Evolutionary conservation across 2,888 invertebrate genomes (phyloP).

Genomic region (Sinotaia quadrata): DNA sequence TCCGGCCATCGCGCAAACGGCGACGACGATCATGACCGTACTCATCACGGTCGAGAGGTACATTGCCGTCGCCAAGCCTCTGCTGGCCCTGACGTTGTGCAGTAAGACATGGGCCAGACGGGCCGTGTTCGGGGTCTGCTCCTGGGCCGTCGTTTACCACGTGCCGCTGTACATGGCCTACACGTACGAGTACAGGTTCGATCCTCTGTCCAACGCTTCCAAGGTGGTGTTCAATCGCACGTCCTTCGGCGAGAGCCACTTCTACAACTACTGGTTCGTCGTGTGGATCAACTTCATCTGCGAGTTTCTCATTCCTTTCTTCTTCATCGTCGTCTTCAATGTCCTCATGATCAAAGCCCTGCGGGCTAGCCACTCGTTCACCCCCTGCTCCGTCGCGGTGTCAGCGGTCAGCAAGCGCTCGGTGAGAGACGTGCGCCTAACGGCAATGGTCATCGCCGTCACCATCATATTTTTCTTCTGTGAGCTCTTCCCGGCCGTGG

Average conservation of each 20-base stretch:
- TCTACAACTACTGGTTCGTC: conserved; percentile 36
- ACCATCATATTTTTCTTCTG: conserved; percentile 42
- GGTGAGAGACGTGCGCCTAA: conserved; percentile 29
- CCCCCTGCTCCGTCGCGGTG: background rate
- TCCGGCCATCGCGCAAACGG: conserved; percentile 35
- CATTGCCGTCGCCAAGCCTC: conserved; percentile 37
- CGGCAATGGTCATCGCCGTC: conserved; percentile 39
- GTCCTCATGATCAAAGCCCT: conserved; percentile 28
- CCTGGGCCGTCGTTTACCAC: conserved; percentile 33
- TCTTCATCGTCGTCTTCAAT: conserved; percentile 34
- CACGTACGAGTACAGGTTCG: conserved; percentile 4
- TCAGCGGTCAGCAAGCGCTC: background rate
- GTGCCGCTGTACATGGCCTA: conserved; percentile 37
- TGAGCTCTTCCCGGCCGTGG: conserved; percentile 36
- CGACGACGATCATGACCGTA: conserved; percentile 32
- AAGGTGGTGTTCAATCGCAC: conserved; percentile 28
- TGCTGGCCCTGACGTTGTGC: conserved; percentile 34
- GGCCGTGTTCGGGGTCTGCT: conserved; percentile 22
- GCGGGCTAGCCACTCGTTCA: conserved; percentile 20
- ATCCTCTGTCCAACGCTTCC: conserved; percentile 23
- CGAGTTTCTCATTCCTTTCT: conserved; percentile 38
- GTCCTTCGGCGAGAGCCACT: conserved; percentile 30
- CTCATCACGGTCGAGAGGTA: conserved; percentile 40
- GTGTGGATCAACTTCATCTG: conserved; percentile 37
- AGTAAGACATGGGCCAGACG: conserved; percentile 24